Percentiles rank a stretch among this genome's conserved stretches.
Conservation (phyloP, 2,888 invertebrate genomes). For the Lepidocyrtoides sp. region DNA sequence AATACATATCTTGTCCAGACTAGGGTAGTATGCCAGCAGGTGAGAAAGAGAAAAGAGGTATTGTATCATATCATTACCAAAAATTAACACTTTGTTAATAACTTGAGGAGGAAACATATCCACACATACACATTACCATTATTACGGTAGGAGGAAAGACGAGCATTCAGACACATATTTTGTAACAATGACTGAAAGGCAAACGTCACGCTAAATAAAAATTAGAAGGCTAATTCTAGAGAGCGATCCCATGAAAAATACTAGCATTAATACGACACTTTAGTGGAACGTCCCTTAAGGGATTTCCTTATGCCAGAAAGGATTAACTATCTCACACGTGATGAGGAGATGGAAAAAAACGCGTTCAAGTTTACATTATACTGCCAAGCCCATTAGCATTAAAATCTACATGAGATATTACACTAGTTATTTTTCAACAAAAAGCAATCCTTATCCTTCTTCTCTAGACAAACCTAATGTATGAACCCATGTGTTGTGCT, state of each 20-base stretch:
- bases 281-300: slow-evolving; percentile 67
- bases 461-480: slow-evolving; percentile 38
- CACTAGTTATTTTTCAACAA: neutral
- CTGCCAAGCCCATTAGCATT: slow-evolving; percentile 67
- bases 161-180: neutral
- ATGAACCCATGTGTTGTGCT: neutral
- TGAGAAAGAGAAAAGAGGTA: slow-evolving; percentile 36
- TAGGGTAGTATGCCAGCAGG: slow-evolving; percentile 38
- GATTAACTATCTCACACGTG: slow-evolving; percentile 26
- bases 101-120: slow-evolving; percentile 52
- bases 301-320: slow-evolving; percentile 64
- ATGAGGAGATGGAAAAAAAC: slow-evolving; percentile 1
- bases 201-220: slow-evolving; percentile 77
- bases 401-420: slow-evolving; percentile 70
- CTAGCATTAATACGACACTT: slow-evolving; percentile 66
- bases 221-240: slow-evolving; percentile 66
- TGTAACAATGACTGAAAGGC: slow-evolving; percentile 72
- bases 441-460: slow-evolving; percentile 13
- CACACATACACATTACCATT: neutral
- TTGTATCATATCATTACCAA: slow-evolving; percentile 73
- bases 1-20: neutral
- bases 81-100: slow-evolving; percentile 81
- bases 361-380: slow-evolving; percentile 47
- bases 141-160: neutral
- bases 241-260: slow-evolving; percentile 67